These are phyloP conservation scores for Acropora yongei DNA, from an alignment of 64 coral and sea anemone species.

Conservation along the genomic window DNA sequence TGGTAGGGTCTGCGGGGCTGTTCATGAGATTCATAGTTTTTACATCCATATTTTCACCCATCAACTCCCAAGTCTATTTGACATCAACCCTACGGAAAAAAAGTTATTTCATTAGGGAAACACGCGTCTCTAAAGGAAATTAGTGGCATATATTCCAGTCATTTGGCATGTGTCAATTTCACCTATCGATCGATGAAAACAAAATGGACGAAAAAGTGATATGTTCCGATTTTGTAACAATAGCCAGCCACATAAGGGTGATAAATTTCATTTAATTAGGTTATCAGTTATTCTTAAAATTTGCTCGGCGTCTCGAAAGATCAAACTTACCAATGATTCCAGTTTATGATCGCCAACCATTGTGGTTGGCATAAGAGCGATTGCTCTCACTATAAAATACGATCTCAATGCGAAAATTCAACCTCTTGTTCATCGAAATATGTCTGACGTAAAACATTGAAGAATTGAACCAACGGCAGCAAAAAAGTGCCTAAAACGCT, in stretches of 20 bases:
- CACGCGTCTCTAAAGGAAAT: background rate
- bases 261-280: background rate
- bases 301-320: too few species aligned
- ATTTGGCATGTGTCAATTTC: background rate
- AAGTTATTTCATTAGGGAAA: background rate
- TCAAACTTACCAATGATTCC: background rate
- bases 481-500: background rate
- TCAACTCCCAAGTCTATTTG: too few species aligned
- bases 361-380: slow-evolving; percentile 1
- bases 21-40: too few species aligned
- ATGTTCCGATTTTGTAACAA: too few species aligned
- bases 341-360: slow-evolving; percentile 34
- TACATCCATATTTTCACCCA: too few species aligned
- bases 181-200: background rate
- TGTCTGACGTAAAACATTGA: too few species aligned
- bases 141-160: background rate
- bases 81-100: too few species aligned
- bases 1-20: too few species aligned
- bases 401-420: background rate
- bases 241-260: too few species aligned
- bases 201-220: background rate
- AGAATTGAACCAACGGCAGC: background rate
- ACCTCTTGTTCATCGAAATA: background rate
- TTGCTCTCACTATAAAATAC: background rate
- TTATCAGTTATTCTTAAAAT: background rate